Evolutionary conservation across 2,797 vertebrate species (phyloP), one percentile per base, ranked within the genome.

Genomic region (Melanotaenia trifasciata): DNA sequence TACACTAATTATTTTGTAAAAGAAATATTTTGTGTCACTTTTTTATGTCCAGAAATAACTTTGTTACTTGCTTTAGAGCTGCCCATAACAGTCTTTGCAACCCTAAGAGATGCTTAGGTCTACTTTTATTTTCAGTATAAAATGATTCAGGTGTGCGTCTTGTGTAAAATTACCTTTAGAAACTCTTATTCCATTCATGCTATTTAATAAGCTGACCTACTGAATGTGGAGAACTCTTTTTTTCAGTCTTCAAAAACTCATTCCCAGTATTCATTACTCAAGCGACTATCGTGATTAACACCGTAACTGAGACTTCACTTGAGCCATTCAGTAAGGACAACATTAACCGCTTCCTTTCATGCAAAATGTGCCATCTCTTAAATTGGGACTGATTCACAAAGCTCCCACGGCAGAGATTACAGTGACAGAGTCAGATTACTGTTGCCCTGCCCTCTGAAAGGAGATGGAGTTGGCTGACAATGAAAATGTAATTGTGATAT

Each of bases 321-420:
- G 53, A 71, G 28, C 54, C 47, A 53, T 86, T 78, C 56, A 58
- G 62, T 32, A 61, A 61, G 63, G 70, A 76, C 72, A 79, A 85
- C 71, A 74, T 66, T 58, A 79, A 70, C 14, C 11, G 61, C 72
- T 81, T 62, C 64, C 67, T 10, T 12, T 78, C 67, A 78, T 33
- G 60, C 64, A 80, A 67, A 79, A 76, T 79, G 74, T 61, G 59
- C 72, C 20, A 54, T 70, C 75, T 78, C 74, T 78, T 83, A 90
- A 87, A 90, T 89, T 87, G 79, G 67, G 66, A 33, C 64, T 83
- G 79, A 88, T 85, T 84, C 66, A 66, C 74, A 56, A 76, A 76
- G 67, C 73, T 85, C 81, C 82, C 57, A 66, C 60, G 73, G 78
- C 78, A 75, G 72, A 77, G 60, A 84, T 88, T 76, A 85, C 67